These are phyloP conservation scores for Drosophila nigricruria DNA, from an alignment of 2,888 invertebrate species.

Conservation along the genomic window DNA sequence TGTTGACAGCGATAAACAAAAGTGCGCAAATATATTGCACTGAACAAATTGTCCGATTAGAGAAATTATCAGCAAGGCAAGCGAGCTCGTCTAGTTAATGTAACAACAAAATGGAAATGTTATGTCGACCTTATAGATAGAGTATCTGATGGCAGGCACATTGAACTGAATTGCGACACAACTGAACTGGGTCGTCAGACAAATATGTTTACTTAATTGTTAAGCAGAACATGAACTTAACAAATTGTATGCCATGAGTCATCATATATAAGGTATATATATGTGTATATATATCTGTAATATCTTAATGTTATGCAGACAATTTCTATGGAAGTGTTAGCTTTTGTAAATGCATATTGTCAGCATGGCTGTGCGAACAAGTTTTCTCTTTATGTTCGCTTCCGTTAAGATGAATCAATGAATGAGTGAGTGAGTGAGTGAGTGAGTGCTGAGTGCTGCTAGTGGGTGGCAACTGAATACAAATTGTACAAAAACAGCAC, in stretches of 20 bases:
- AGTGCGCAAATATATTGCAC: constrained; percentile 50
- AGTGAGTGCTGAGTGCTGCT: constrained; percentile 27
- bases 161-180: constrained; percentile 14
- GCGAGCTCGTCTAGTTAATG: constrained; percentile 46
- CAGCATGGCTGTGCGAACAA: constrained; percentile 45
- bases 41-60: constrained; percentile 62
- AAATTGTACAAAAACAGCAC: constrained; percentile 57
- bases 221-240: constrained; percentile 7
- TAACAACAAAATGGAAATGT: constrained; percentile 65
- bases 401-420: constrained; percentile 25
- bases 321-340: constrained; percentile 28
- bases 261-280: not conserved
- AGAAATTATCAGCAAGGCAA: constrained; percentile 62
- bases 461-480: constrained; percentile 59
- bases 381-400: constrained; percentile 29
- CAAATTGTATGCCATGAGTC: not conserved
- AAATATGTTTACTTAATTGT: constrained; percentile 20
- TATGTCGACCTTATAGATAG: constrained; percentile 60
- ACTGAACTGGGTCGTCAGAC: constrained; percentile 10
- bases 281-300: not conserved
- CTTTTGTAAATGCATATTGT: constrained; percentile 37
- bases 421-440: constrained; percentile 35
- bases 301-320: constrained; percentile 19
- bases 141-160: not conserved
- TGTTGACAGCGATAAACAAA: constrained; percentile 40